Base-by-base conservation (phyloP, 2,888 invertebrate genomes). In the Hydraecia micacea region DNA sequence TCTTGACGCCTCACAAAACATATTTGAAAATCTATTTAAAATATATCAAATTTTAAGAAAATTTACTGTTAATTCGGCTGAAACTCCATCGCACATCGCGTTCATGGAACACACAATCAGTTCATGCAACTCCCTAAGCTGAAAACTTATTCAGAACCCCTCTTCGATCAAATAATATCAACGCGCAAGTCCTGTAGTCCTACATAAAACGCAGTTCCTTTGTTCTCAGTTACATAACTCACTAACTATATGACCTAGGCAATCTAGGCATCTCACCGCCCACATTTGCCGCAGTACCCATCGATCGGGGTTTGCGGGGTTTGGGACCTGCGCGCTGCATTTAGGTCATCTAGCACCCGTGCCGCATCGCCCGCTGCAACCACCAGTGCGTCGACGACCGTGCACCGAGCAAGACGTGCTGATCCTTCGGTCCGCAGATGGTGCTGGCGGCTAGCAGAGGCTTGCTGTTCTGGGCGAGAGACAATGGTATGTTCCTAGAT, bases 301-400 rank as follows among this genome's bases (percentile, higher is more conserved):
- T 84, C 60, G 83, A 80, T 73, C 63, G 18, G 39, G 28, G 0
- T 76, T 15, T 15, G 9, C 63, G 18, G 39, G 28, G 0, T 76
- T 15, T 15, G 9, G 25, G 71, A 62, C 83, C 42, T 84, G 83
- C 83, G 84, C 83, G 55, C 6, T 84, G 71, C 80, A 80, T 42
- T 62, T 49, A 74, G 60, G 71, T 58, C 73, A 62, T 55, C 46
- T 21, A 69, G 39, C 21, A 58, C 65, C 49, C 6, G 8, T 36
- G 21, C 36, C 46, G 73, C 71, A 55, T 32, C 6, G 63, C 21
- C 62, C 11, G 39, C 60, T 84, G 80, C 80, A 80, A 36, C 55
- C 55, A 21, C 7, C 73, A 84, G 76, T 84, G 83, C 70, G 71
- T n/a, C 55, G 32, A 18, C 55, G 67, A 74, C 68, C 21, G 73